These are phyloP conservation scores for Xenus cinereus DNA, from an alignment of 2,113 vertebrate species.

Conservation along the genomic window DNA sequence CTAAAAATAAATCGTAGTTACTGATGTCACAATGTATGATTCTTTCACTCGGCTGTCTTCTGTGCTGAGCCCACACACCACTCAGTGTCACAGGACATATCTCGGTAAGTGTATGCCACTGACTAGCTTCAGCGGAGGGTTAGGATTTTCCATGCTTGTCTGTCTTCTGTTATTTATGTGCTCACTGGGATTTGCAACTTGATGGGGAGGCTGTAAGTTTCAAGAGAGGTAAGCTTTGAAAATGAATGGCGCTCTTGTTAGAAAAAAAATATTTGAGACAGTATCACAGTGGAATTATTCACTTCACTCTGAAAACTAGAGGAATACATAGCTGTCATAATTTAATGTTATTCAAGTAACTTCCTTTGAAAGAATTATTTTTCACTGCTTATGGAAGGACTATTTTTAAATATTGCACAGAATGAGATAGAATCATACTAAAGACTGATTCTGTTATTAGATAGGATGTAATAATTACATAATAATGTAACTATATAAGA, in stretches of 20 bases:
- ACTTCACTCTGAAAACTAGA: neutral
- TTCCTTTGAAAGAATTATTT: neutral
- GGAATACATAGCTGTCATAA: neutral
- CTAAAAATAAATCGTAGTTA: constrained; percentile 47
- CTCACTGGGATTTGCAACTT: neutral
- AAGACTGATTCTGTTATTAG: neutral
- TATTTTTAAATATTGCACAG: neutral
- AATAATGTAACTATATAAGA: neutral
- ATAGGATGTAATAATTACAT: neutral
- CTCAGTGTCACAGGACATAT: neutral
- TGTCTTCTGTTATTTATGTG: neutral
- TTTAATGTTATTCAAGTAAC: neutral
- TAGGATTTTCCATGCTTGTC: constrained; percentile 8
- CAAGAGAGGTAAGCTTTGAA: neutral
- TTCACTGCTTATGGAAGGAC: neutral
- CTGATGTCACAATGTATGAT: constrained; percentile 28
- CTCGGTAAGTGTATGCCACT: neutral
- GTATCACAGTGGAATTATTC: neutral
- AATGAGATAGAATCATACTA: neutral
- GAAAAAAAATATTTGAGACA: neutral
- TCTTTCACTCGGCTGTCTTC: neutral
- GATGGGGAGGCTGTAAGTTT: neutral
- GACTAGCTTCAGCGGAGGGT: neutral
- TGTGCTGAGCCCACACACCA: constrained; percentile 7
- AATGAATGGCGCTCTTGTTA: neutral